Conservation (phyloP, 2,888 invertebrate species). For the Scelioninae gen. 1 region DNA sequence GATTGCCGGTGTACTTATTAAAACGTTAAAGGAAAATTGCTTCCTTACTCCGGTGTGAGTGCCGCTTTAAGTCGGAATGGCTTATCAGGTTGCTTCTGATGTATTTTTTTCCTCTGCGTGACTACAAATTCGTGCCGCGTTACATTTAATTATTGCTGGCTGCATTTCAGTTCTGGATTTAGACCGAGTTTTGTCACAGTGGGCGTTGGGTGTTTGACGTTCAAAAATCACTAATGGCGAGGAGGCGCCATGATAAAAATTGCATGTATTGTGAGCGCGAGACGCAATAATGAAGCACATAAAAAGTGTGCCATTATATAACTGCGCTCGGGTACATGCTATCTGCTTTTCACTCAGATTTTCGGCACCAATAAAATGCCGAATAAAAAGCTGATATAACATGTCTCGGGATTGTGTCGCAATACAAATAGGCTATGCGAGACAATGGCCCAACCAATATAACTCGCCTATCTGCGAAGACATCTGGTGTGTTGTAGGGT, state of each 20-base stretch:
- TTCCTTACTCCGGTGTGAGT: conserved; percentile 32
- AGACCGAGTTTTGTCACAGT: not conserved
- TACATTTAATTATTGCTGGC: conserved; percentile 40
- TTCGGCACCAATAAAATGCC: conserved; percentile 49
- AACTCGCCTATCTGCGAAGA: conserved; percentile 36
- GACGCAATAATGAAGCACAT: conserved; percentile 30
- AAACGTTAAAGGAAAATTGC: conserved; percentile 45
- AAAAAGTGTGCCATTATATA: conserved; percentile 23
- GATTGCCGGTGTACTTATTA: conserved; percentile 52
- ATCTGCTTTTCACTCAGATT: conserved; percentile 45
- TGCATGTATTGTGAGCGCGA: conserved; percentile 34
- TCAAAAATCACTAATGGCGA: conserved; percentile 26
- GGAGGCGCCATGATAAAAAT: conserved; percentile 41
- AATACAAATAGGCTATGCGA: conserved; percentile 50
- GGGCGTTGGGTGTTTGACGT: conserved; percentile 14
- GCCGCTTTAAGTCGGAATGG: conserved; percentile 29
- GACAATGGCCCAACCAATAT: conserved; percentile 42
- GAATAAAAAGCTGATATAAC: conserved; percentile 30
- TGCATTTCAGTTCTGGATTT: conserved; percentile 8
- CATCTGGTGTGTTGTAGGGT: conserved; percentile 45
- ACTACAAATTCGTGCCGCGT: not conserved
- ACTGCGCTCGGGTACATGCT: conserved; percentile 1
- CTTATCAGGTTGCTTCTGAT: conserved; percentile 22
- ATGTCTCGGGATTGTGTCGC: conserved; percentile 43
- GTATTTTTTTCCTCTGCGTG: conserved; percentile 6